A percentile compares a stretch with the other conserved stretches of the same genome.
These are phyloP conservation scores for Drosophila pseudoananassae DNA, from an alignment of 1,140 invertebrate species.

Conservation along the genomic window DNA sequence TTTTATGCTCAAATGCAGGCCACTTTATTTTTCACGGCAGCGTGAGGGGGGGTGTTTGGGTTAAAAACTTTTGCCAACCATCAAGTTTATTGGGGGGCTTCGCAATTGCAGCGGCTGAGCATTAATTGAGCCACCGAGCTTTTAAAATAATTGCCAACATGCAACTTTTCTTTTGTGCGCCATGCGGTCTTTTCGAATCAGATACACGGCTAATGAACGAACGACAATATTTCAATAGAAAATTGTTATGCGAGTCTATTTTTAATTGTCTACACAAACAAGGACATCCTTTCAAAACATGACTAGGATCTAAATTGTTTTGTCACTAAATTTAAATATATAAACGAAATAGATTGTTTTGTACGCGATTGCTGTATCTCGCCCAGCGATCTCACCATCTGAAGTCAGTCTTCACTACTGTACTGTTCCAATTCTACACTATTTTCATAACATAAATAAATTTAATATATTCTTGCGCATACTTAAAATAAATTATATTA, in stretches of 20 bases:
- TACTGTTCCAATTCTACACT: too few relatives aligned
- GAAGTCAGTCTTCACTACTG: too few relatives aligned
- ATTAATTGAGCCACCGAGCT: slow-evolving; percentile 64
- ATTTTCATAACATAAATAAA: too few relatives aligned
- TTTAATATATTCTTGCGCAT: too few relatives aligned
- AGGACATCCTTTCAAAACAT: too few relatives aligned
- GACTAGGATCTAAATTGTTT: too few relatives aligned
- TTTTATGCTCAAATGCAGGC: slow-evolving; percentile 70
- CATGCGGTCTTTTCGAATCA: slow-evolving; percentile 24
- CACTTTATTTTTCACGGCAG: slow-evolving; percentile 46
- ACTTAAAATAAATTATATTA: too few relatives aligned
- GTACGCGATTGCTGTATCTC: too few relatives aligned
- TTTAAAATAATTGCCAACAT: slow-evolving; percentile 72
- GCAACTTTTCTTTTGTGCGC: slow-evolving; percentile 12
- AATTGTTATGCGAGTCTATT: slow-evolving; percentile 13
- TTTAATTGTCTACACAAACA: neutral
- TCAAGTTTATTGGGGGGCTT: slow-evolving; percentile 52
- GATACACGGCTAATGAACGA: slow-evolving; percentile 31
- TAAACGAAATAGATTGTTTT: too few relatives aligned
- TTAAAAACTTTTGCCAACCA: slow-evolving; percentile 39
- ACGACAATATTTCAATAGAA: slow-evolving; percentile 33
- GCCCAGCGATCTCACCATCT: too few relatives aligned
- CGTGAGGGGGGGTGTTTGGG: slow-evolving; percentile 18
- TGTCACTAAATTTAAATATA: too few relatives aligned
- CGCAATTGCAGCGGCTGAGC: slow-evolving; percentile 26